Evolutionary conservation across 1,140 invertebrate genomes (phyloP).

Genomic region (Neodiprion lecontei): DNA sequence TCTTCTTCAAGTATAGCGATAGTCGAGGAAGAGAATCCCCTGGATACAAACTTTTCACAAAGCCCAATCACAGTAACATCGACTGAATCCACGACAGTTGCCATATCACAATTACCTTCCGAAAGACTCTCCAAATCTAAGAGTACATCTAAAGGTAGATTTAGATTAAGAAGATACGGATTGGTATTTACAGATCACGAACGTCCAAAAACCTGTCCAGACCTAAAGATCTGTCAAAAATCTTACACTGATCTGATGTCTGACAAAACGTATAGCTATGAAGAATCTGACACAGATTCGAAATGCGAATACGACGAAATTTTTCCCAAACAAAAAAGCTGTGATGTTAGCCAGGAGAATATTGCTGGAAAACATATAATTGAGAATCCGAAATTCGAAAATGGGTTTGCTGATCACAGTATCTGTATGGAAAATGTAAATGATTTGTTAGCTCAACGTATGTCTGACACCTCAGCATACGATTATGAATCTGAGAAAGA

Average conservation of each 20-base stretch:
- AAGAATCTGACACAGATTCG: neutral
- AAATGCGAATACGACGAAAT: neutral
- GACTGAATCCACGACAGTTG: conserved; percentile 15
- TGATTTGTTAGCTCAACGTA: neutral
- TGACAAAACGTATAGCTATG: neutral
- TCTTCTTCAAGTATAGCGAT: conserved; percentile 25
- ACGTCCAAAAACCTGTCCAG: neutral
- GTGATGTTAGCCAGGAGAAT: neutral
- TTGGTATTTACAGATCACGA: neutral
- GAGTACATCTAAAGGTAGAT: neutral
- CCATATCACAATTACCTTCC: conserved; percentile 16
- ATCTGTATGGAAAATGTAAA: conserved; percentile 8
- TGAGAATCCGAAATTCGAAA: neutral
- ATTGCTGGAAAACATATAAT: neutral
- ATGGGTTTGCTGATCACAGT: neutral
- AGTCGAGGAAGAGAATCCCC: conserved; percentile 17
- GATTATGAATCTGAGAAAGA: conserved; percentile 1
- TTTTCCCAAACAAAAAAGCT: neutral
- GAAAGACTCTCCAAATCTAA: conserved; percentile 16
- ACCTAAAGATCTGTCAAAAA: neutral
- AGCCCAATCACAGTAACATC: conserved; percentile 16
- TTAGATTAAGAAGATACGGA: neutral
- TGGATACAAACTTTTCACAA: neutral
- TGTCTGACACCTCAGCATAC: neutral
- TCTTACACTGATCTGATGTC: neutral